phyloP scores from a whole-genome alignment of 1,140 invertebrate species.

The roundworm (Caenorhabditis elegans) region WBcel235 BX284603.4:8838001-8838500 shows the following conservation, averaged over 20 bases:
- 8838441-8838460: neutral
- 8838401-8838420: conserved; percentile 10
- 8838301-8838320: conserved; percentile 82
- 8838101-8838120: conserved; percentile 44
- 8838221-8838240: neutral
- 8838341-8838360: conserved; percentile 34
- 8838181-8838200: neutral
- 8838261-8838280: conserved; percentile 84
- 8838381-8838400: conserved; percentile 35
- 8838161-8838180: conserved; percentile 37
- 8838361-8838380: neutral
- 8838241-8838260: conserved; percentile 79
- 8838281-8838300: conserved; percentile 91
- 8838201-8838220: neutral
- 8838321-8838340: conserved; percentile 80
- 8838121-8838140: conserved; percentile 36
- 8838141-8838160: conserved; percentile 41
- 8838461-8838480: neutral
- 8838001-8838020: no score
- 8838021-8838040: no score
- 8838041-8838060: conserved; percentile 20
- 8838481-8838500: no score
- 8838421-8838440: neutral
- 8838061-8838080: conserved; percentile 48
- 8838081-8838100: conserved; percentile 36